Percentiles rank a stretch among this genome's conserved stretches.
These are phyloP conservation scores for Drosophila bunnanda DNA, from an alignment of 2,888 invertebrate species.

Conservation along the genomic window DNA sequence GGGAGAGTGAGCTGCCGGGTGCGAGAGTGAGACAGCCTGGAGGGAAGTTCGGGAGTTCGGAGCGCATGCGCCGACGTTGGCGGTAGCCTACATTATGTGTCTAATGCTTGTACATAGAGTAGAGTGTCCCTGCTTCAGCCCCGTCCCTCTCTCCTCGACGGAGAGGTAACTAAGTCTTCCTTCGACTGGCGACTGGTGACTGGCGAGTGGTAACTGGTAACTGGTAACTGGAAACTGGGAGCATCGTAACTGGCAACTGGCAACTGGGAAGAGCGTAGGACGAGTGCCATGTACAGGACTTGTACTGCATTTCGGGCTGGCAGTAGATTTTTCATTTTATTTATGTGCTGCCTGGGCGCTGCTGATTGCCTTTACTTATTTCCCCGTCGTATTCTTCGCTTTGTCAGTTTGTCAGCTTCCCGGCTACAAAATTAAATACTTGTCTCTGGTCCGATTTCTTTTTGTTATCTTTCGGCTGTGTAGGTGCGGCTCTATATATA, in stretches of 20 bases:
- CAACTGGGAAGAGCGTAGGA: constrained; percentile 25
- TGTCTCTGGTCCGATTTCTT: constrained; percentile 53
- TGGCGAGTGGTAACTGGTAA: constrained; percentile 42
- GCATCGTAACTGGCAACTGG: constrained; percentile 46
- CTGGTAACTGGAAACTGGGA: constrained; percentile 47
- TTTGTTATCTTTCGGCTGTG: constrained; percentile 60
- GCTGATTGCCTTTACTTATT: constrained; percentile 38
- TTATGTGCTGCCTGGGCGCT: constrained; percentile 68
- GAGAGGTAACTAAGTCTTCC: constrained; percentile 58
- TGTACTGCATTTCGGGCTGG: constrained; percentile 73
- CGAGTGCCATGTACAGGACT: constrained; percentile 46
- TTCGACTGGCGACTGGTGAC: constrained; percentile 40
- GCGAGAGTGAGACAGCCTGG: constrained; percentile 52
- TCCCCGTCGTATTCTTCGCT: constrained; percentile 27
- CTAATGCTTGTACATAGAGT: constrained; percentile 61
- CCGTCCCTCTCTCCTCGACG: neutral
- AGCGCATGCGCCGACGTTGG: constrained; percentile 61
- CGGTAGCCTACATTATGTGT: constrained; percentile 77
- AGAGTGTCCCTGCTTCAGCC: constrained; percentile 14
- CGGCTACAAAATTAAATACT: constrained; percentile 81
- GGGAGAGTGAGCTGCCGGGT: constrained; percentile 14
- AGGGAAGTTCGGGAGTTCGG: constrained; percentile 34
- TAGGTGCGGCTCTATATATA: constrained; percentile 48
- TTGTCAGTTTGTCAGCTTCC: constrained; percentile 64
- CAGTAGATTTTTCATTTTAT: constrained; percentile 81